Percentiles rank a stretch among this genome's conserved stretches.
Conservation (phyloP, 2,888 invertebrate species). For the Dryocosmus kuriphilus region DNA sequence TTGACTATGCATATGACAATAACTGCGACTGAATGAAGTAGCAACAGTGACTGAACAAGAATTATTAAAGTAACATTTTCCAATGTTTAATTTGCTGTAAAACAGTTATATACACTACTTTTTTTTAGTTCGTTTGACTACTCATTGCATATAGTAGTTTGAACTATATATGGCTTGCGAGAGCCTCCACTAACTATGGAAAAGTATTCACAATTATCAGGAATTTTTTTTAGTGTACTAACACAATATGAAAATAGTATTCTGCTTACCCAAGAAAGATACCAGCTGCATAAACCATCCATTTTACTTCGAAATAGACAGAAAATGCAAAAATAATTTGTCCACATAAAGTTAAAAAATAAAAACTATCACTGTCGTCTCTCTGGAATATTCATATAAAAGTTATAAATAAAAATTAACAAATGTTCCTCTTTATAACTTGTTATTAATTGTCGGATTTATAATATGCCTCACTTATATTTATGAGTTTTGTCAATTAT, state of each 20-base stretch:
- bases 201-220: no score
- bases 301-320: constrained; percentile 63
- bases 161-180: no score
- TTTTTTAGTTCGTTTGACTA: no score
- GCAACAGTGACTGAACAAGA: no score
- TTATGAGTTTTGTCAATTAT: constrained; percentile 83
- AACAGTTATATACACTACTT: no score
- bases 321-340: constrained; percentile 68
- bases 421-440: not conserved
- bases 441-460: not conserved
- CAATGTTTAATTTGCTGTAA: no score
- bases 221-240: not conserved
- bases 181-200: no score
- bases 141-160: no score
- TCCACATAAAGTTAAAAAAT: constrained; percentile 68
- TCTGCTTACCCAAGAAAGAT: constrained; percentile 67
- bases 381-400: constrained; percentile 75
- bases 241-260: not conserved
- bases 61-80: no score
- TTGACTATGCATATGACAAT: no score
- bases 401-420: constrained; percentile 60
- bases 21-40: no score
- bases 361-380: constrained; percentile 78
- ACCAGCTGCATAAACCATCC: constrained; percentile 68
- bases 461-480: constrained; percentile 79